Evolutionary conservation across 2,888 invertebrate species (phyloP), one percentile per base, ranked within the genome.

Genomic region (Tryphoninae sp.): DNA sequence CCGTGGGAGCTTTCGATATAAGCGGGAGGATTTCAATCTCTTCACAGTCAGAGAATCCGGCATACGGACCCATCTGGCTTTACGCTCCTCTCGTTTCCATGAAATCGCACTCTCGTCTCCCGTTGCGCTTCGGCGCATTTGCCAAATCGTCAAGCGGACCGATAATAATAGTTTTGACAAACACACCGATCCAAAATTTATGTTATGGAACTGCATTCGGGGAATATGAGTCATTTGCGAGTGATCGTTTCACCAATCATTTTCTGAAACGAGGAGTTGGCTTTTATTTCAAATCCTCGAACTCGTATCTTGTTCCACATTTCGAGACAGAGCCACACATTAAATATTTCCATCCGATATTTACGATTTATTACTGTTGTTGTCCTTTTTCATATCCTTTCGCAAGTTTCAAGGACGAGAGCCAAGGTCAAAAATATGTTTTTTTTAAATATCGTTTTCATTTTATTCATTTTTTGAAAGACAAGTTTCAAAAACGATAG

Each of bases 101-200:
- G 74, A 79, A 71, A 78, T 82, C 59, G 65, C 59, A 22, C 45
- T 78, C 42, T 7, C 16, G 23, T 22, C 6, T 33, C 62, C 1
- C 33, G 33, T 59, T 67, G 23, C 55, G 78, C 33, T 33, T 33
- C 33, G 51, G 42, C 65, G 65, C 75, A 78, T 78, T 72, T 62
- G 55, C 49, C 71, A 58, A 78, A 78, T 78, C 53, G 69, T 78
- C 82, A 69, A 81, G 79, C 82, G 62, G 51, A 16, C 64, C 45
- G 80, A 82, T 73, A 40, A 53, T 61, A 51, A 67, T 80, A 81
- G 82, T 81, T 81, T 74, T 81, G 51, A 61, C 72, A 69, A 64
- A 40, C 9, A 23, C 9, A 33, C 26, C 42, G n/a, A 3, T 23
- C 26, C 2, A 40, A 8, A 6, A 8, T 16, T 51, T 22, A 2